Base-by-base conservation (phyloP, 2,888 invertebrate species). In the Hermaeophaga mercurialis region DNA sequence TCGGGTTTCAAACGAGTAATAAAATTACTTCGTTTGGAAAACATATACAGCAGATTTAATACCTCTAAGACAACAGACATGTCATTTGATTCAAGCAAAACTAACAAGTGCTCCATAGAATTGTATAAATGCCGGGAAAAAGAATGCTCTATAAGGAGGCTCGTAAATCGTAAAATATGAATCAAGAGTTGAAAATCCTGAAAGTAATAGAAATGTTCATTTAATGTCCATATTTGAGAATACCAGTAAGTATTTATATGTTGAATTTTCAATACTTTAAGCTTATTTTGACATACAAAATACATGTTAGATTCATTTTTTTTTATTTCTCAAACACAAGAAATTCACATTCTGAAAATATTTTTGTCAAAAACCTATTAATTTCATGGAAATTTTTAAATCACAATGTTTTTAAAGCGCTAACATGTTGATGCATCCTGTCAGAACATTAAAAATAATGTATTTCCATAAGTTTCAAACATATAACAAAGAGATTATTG, bases 11-110 rank as follows among this genome's bases (percentile, higher is more conserved):
- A 79, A 60, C 91, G 83, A 43, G 90, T 88, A 67, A 92, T 90
- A 72, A 91, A 92, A 77, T 91, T 92, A 74, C 91, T 91, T 59
- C 92, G 82, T 78, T 92, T 92, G 62, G 91, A 91, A 78, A 93
- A 92, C 84, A 92, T 92, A 75, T 91, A 94, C 12, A 94, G 81
- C 59, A 94, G 81, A 78, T 91, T 91, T 52, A 94, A 80, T 46
- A 93, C 91, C 63, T 88, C 89, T 53, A 92, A 80, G n/a, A 92
- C 89, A 47, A 91, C 85, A 65, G 88, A 85, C 87, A 93, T 88
- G 73, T 91, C 89, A 75, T 87, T 88, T 46, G 91, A 90, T 56
- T 88, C 85, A 66, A 93, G 77, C 62, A 93, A 78, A 28, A 86
- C 84, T 45, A 90, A 86, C 63, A 93, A 79, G 74, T 91, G 90